Evolutionary conservation across 1,140 invertebrate species (phyloP), one percentile per base, ranked within the genome.

Genomic region (Drosophila nigrodunni): DNA sequence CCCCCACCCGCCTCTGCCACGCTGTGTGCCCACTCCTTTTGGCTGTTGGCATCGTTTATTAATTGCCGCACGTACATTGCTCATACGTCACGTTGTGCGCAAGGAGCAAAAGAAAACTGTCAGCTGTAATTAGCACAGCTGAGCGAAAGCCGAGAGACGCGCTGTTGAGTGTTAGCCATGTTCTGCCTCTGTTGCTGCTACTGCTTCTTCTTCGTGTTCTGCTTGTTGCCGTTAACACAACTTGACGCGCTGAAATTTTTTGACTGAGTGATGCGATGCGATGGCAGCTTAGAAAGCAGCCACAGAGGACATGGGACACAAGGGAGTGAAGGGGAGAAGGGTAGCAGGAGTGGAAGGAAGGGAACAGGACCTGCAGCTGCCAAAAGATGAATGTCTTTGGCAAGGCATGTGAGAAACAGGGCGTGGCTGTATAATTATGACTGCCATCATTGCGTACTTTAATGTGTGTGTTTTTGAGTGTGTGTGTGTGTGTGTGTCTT

Each of bases 91-190:
- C 85, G 77, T 88, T 65, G 80, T 59, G 66, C 77, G 49, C 66
- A 65, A 43, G 21, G 37, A 80, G 58, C 54, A 66, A 68, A 76
- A 79, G 79, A 77, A 87, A 74, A 85, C 85, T 89, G 85, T 88
- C 85, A 88, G 80, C 81, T 78, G 85, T 88, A 88, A 88, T 88
- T 88, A 88, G 85, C 85, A 89, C 85, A 89, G 74, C 77, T 79
- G 79, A 79, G 74, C 59, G 54, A 78, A 76, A 78, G 47, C 54
- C 46, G 44, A 65, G 62, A 52, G 41, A 73, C 37, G 71, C 11
- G 66, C 61, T 58, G 66, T 66, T 58, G 66, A 64, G 68, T 80
- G 49, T 74, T 75, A 46, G 49, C 49, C 64, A 39, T 8, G 25
- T 50, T 39, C 25, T 50, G 47, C 2, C 9, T 10, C 11, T 5